phyloP scores from a whole-genome alignment of 1,140 invertebrate genomes.

The Bombus consobrinus region DNA sequence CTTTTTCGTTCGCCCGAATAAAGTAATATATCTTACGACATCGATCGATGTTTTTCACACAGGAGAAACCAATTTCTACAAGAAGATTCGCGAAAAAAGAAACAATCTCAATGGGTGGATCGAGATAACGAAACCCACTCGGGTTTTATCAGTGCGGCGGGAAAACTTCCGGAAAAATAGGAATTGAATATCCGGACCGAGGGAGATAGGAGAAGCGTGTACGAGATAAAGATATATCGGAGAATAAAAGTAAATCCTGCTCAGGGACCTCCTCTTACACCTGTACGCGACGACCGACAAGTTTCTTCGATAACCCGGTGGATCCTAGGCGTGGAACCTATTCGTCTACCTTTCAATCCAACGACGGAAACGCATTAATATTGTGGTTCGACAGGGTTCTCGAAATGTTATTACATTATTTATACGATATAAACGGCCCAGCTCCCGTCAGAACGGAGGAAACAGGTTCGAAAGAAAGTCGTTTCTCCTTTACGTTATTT shows the following conservation, averaged over 20 bases:
- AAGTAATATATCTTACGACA: not conserved
- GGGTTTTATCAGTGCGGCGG: slow-evolving; percentile 14
- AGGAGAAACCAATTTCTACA: not conserved
- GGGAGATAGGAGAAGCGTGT: not conserved
- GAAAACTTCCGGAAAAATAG: slow-evolving; percentile 28
- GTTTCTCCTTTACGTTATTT: not conserved
- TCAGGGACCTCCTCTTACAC: not conserved
- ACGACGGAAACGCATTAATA: not conserved
- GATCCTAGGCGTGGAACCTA: not conserved
- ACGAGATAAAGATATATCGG: slow-evolving; percentile 12
- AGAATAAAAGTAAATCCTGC: not conserved
- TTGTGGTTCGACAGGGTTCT: not conserved
- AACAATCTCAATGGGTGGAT: slow-evolving; percentile 24
- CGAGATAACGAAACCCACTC: slow-evolving; percentile 13
- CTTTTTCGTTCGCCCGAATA: not conserved
- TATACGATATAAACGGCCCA: not conserved
- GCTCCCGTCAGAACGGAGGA: too few relatives aligned
- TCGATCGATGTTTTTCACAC: not conserved
- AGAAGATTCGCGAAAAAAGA: not conserved
- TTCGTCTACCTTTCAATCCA: not conserved
- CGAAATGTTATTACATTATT: not conserved
- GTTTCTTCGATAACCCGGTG: slow-evolving; percentile 6
- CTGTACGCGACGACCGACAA: not conserved
- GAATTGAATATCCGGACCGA: slow-evolving; percentile 31
- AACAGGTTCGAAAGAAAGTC: too few relatives aligned